Conservation (phyloP, 2,113 vertebrate species). For the Calidris pygmaea region DNA sequence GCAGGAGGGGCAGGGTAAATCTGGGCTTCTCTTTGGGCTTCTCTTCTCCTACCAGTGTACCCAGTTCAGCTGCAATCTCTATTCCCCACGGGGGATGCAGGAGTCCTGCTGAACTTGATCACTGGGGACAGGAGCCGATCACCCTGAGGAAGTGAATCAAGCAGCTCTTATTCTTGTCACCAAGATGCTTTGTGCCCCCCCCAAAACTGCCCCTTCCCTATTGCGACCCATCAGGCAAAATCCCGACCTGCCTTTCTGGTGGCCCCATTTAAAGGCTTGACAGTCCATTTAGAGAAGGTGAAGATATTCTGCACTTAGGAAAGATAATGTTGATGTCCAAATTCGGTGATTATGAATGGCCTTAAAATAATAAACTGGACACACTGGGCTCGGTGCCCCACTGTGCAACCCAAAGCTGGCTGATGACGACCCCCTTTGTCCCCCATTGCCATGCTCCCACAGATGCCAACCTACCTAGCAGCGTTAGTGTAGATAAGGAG, state of each 20-base stretch:
- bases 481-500: accelerated
- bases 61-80: neutral
- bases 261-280: neutral
- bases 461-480: neutral
- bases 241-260: neutral
- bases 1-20: neutral
- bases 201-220: neutral
- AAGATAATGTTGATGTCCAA: neutral
- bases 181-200: neutral
- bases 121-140: neutral
- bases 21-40: neutral
- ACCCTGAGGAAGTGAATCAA: neutral
- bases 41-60: neutral
- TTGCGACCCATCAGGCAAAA: neutral
- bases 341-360: neutral
- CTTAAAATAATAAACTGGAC: neutral
- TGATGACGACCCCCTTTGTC: neutral
- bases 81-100: neutral
- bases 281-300: neutral
- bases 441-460: neutral
- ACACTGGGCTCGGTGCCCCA: accelerated
- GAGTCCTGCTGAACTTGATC: neutral
- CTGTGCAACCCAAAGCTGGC: neutral
- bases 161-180: neutral
- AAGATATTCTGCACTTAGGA: neutral